Percentiles rank a stretch among this genome's conserved stretches.
Evolutionary conservation across 1,140 invertebrate species (phyloP).

Genomic region (Drepana arcuata): DNA sequence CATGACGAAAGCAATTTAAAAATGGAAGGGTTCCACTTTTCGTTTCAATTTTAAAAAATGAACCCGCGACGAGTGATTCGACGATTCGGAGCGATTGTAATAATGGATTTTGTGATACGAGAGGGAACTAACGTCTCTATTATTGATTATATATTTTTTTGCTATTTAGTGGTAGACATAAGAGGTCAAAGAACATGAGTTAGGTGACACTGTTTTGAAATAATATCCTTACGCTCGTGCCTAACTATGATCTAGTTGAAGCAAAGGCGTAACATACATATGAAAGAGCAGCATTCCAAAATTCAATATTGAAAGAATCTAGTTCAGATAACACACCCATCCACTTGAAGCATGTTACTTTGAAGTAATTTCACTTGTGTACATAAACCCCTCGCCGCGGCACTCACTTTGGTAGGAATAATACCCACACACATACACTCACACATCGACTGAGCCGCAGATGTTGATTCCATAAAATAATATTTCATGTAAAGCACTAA

Average conservation of each 20-base stretch:
- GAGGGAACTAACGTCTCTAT: slow-evolving; percentile 33
- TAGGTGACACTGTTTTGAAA: too few species aligned
- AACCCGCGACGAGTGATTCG: slow-evolving; percentile 59
- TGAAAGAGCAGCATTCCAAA: too few species aligned
- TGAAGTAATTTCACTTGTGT: slow-evolving; percentile 64
- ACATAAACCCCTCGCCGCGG: slow-evolving; percentile 52
- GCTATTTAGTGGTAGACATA: too few species aligned
- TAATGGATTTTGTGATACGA: slow-evolving; percentile 40
- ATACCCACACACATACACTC: slow-evolving; percentile 31
- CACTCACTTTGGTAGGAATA: slow-evolving; percentile 21
- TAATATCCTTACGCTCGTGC: too few species aligned
- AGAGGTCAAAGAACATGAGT: too few species aligned
- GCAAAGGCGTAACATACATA: too few species aligned
- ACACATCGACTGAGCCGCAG: slow-evolving; percentile 40
- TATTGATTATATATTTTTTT: too few species aligned
- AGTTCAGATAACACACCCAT: slow-evolving; percentile 54
- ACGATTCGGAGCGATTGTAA: slow-evolving; percentile 58
- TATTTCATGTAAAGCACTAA: slow-evolving; percentile 71
- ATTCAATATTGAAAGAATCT: slow-evolving; percentile 50
- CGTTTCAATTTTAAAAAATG: slow-evolving; percentile 65
- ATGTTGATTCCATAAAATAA: slow-evolving; percentile 72
- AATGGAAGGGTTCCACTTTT: slow-evolving; percentile 61
- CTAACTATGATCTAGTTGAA: too few species aligned
- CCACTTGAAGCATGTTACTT: slow-evolving; percentile 65
- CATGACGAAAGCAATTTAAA: slow-evolving; percentile 68